These are phyloP conservation scores for Alectoris magna DNA, from an alignment of 2,797 vertebrate genomes.

Conservation along the genomic window DNA sequence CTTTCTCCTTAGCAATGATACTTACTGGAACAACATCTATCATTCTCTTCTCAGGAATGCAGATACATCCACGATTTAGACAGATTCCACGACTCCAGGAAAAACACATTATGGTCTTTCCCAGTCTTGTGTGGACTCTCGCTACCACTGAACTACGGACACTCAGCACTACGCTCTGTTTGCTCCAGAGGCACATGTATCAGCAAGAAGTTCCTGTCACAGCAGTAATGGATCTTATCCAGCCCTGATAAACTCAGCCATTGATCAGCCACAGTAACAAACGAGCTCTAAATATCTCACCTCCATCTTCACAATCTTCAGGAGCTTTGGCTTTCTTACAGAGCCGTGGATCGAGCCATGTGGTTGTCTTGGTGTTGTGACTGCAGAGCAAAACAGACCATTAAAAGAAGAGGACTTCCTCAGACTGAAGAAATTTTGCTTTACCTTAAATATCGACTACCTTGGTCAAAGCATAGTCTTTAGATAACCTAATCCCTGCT, in stretches of 20 bases:
- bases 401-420: conserved; percentile 26
- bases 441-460: background rate
- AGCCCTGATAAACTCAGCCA: background rate
- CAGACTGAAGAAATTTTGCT: background rate
- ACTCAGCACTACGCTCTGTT: background rate
- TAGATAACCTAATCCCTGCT: background rate
- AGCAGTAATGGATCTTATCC: background rate
- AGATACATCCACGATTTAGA: background rate
- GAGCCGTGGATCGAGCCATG: conserved; percentile 97
- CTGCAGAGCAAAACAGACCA: conserved; percentile 77
- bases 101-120: background rate
- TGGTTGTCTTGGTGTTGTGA: conserved; percentile 98
- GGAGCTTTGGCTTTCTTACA: conserved; percentile 97
- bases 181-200: background rate
- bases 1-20: background rate
- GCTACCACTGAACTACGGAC: background rate
- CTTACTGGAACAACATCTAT: background rate
- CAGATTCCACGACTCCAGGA: background rate
- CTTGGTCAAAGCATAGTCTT: background rate
- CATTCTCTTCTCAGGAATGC: background rate
- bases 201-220: background rate
- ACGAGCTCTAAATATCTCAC: conserved; percentile 79
- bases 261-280: background rate
- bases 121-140: background rate
- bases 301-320: conserved; percentile 97